Conservation (phyloP, 2,797 vertebrate species). For the Thamnophis elegans region DNA sequence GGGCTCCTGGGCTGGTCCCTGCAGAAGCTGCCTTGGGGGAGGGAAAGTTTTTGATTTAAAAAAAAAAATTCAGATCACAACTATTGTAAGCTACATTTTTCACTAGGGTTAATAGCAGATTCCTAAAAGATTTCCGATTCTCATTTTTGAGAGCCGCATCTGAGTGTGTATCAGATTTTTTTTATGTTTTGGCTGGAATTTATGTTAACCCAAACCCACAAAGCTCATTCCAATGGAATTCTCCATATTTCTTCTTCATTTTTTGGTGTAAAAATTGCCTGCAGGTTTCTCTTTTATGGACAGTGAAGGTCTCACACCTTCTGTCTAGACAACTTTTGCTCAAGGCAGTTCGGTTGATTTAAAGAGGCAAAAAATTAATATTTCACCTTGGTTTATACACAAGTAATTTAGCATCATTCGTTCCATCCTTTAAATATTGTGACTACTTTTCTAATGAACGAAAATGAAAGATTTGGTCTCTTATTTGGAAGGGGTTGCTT, state of each 20-base stretch:
- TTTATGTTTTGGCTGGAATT: not conserved
- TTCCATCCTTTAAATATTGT: not conserved
- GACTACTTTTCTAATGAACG: not conserved
- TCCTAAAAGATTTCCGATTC: not conserved
- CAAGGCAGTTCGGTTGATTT: not conserved
- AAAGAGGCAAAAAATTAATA: not conserved
- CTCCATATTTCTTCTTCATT: not conserved
- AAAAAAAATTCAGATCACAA: not conserved
- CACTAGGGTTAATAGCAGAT: not conserved
- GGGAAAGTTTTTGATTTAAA: not conserved
- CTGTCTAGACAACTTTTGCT: not conserved
- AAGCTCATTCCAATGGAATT: not conserved
- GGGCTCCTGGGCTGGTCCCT: not conserved
- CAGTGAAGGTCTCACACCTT: conserved; percentile 21
- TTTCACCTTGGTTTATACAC: not conserved
- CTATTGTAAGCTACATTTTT: conserved; percentile 12
- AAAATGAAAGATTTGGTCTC: not conserved
- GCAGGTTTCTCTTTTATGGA: conserved; percentile 11
- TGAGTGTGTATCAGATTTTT: not conserved
- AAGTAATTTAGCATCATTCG: not conserved
- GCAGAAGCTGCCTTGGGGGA: not conserved
- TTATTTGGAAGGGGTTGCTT: not conserved
- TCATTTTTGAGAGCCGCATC: not conserved
- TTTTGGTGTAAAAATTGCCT: not conserved
- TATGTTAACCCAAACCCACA: not conserved